A percentile compares a stretch with the other conserved stretches of the same genome.
Evolutionary conservation across 2,113 vertebrate species (phyloP).

Genomic region (Xiphophorus hellerii): DNA sequence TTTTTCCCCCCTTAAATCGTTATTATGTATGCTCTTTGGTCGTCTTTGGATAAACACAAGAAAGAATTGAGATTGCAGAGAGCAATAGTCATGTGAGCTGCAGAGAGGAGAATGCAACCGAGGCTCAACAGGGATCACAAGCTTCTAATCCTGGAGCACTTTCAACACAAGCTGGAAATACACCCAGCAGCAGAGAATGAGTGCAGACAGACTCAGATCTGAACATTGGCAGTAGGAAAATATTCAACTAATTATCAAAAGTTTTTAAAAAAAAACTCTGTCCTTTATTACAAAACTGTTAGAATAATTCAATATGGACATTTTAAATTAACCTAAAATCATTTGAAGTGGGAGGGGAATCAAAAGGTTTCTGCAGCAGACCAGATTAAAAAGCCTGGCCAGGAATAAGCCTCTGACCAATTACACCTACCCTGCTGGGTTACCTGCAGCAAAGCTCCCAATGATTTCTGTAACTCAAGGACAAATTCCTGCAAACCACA

Average conservation of each 20-base stretch:
- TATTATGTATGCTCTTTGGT: neutral
- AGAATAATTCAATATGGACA: neutral
- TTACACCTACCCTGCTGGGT: slow-evolving; percentile 43
- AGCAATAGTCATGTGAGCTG: slow-evolving; percentile 46
- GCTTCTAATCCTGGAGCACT: slow-evolving; percentile 67
- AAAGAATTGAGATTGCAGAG: slow-evolving; percentile 26
- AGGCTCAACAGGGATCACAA: slow-evolving; percentile 66
- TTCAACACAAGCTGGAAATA: slow-evolving; percentile 48
- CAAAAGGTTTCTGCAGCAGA: slow-evolving; percentile 16
- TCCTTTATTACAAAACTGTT: neutral
- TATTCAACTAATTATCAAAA: neutral
- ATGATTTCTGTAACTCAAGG: slow-evolving; percentile 23
- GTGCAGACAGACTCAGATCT: slow-evolving; percentile 2
- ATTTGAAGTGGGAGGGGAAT: neutral
- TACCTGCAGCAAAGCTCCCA: slow-evolving; percentile 14
- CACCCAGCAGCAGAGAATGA: slow-evolving; percentile 32
- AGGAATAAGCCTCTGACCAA: slow-evolving; percentile 32
- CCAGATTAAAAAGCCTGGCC: slow-evolving; percentile 38
- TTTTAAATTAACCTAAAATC: neutral
- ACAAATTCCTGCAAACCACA: neutral
- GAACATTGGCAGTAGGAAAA: neutral
- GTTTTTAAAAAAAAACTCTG: neutral
- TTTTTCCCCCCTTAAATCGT: too few species aligned
- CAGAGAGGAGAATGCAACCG: slow-evolving; percentile 25
- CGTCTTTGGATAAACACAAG: slow-evolving; percentile 12